phyloP scores from a whole-genome alignment of 2,113 vertebrate genomes.

The Drymodes brunneopygia region DNA sequence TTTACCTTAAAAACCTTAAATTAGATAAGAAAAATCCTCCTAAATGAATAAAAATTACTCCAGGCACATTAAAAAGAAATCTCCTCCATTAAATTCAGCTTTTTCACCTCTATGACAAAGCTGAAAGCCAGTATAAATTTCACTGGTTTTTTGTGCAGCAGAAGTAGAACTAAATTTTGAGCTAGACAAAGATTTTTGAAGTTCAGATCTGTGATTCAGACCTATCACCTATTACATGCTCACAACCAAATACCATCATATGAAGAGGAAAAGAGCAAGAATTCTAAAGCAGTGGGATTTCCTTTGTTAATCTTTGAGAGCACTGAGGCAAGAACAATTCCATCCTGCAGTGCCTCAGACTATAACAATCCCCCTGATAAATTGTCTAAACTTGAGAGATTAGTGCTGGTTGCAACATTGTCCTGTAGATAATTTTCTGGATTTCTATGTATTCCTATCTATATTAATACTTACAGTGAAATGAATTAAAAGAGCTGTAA shows the following conservation, averaged over 20 bases:
- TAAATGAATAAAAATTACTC: not conserved
- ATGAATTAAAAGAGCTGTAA: not conserved
- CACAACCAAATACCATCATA: not conserved
- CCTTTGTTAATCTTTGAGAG: not conserved
- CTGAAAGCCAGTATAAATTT: not conserved
- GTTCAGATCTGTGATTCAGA: not conserved
- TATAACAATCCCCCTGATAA: not conserved
- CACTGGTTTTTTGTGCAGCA: not conserved
- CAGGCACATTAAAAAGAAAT: not conserved
- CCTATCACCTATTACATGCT: not conserved
- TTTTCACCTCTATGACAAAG: not conserved
- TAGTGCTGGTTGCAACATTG: not conserved
- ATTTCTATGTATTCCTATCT: not conserved
- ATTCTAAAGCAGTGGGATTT: not conserved
- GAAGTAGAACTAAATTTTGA: not conserved
- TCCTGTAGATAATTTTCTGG: not conserved
- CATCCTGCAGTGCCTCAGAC: not conserved
- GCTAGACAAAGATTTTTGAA: not conserved
- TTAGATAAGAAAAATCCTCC: not conserved
- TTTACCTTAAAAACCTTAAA: not conserved
- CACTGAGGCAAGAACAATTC: not conserved
- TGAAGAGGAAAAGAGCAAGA: not conserved
- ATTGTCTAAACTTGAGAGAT: not conserved
- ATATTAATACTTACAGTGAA: not conserved
- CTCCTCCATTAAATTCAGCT: not conserved